These are phyloP conservation scores for Orthosia gothica DNA, from an alignment of 2,888 invertebrate genomes.

Conservation along the genomic window DNA sequence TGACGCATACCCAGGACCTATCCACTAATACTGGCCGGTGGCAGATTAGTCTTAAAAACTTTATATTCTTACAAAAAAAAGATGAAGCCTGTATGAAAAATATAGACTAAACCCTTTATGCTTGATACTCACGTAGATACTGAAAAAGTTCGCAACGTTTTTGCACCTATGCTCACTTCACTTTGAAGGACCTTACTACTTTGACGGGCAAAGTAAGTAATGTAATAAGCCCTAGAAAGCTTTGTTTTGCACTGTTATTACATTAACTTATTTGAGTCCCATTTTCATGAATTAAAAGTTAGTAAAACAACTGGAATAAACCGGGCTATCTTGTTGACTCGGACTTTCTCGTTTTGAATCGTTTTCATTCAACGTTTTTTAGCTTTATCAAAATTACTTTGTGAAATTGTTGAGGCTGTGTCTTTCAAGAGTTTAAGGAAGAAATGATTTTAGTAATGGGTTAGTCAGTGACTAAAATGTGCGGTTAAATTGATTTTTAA, in stretches of 20 bases:
- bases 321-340: conserved; percentile 47
- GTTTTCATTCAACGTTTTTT: conserved; percentile 47
- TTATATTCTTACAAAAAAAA: background rate
- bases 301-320: conserved; percentile 49
- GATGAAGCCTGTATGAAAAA: background rate
- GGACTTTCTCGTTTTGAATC: conserved; percentile 43
- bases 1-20: no score
- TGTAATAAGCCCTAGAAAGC: conserved; percentile 34
- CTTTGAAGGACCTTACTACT: background rate
- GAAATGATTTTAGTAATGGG: background rate
- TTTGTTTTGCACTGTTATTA: conserved; percentile 47
- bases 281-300: conserved; percentile 58
- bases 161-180: background rate
- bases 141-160: background rate
- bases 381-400: conserved; percentile 54
- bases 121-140: background rate
- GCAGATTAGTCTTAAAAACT: background rate
- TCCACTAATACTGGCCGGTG: background rate
- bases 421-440: conserved; percentile 17
- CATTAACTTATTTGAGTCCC: conserved; percentile 42
- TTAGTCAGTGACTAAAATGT: conserved; percentile 7
- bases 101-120: background rate
- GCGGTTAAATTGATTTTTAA: background rate
- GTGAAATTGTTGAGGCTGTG: conserved; percentile 42
- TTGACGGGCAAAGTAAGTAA: conserved; percentile 13